Base-by-base conservation (phyloP, 1,140 invertebrate genomes). In the Orius insidiosus region DNA sequence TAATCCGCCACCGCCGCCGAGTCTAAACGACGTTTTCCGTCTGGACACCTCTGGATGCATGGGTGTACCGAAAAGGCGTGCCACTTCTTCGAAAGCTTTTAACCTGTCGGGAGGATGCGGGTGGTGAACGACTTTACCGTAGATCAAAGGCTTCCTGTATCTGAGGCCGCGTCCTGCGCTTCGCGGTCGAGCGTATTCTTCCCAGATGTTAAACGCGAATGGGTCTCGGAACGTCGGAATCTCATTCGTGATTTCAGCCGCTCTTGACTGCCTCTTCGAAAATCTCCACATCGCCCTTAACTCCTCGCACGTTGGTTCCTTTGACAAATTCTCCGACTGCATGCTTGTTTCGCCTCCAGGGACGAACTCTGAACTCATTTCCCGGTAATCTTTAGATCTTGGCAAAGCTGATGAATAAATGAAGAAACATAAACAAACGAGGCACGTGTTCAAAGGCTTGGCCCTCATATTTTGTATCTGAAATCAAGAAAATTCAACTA, bases 271-370 rank as follows among this genome's bases (percentile, higher is more conserved):
- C 45, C 85, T 64, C 60, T 85, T 85, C 13, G 82, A 87, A 63
- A 86, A 85, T 59, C 84, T 75, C 86, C 85, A 90, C 85, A 90
- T 88, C 3, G 80, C 80, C 41, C 84, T 75, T 24, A 90, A 67
- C 61, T 88, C 79, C 46, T 87, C 83, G 60, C 86, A 90, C 18
- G 72, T 78, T 0, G 86, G 86, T 56, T 90, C 86, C 24, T 24
- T 24, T 7, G 24, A 24, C 7, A 24, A 24, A 24, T 24, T 24
- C 24, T 24, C 24, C 3, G 24, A 24, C 24, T 24, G 24, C 24
- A 24, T 24, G 24, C 24, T 24, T 24, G 24, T 24, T 7, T 24
- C 24, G 7, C 24, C 43, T 13, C 41, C 16, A 11, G 44, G 44
- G 14, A 45, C 44, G 33, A 34, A 45, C 14, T 45, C 44, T n/a